Percentiles rank a stretch among this genome's conserved stretches.
Conservation (phyloP, 2,113 vertebrate species). For the Anser brachyrhynchus region DNA sequence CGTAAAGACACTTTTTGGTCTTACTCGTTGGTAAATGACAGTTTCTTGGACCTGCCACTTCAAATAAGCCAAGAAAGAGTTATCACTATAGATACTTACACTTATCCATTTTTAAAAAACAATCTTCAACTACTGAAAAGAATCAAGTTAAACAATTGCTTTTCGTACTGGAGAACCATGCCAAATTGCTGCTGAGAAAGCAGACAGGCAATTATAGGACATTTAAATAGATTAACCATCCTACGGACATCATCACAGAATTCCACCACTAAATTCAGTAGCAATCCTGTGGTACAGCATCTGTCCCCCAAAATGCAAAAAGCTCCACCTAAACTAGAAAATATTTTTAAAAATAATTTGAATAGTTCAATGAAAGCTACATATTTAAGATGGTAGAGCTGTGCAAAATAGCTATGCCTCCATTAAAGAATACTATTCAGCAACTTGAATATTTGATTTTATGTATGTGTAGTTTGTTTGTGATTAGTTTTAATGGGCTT, state of each 20-base stretch:
- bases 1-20: background rate
- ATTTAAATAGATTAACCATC: background rate
- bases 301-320: background rate
- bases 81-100: accelerated
- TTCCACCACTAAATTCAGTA: background rate
- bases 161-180: background rate
- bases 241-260: background rate
- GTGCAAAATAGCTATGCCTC: background rate
- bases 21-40: background rate
- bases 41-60: background rate
- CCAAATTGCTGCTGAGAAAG: background rate
- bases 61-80: background rate
- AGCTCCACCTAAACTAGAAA: background rate
- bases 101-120: background rate
- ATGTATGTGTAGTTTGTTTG: background rate
- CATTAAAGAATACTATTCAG: accelerated
- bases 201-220: background rate
- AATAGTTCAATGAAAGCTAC: background rate
- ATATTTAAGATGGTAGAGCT: background rate
- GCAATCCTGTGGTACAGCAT: background rate
- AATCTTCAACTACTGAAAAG: background rate
- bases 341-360: accelerated
- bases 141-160: background rate
- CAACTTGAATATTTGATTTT: background rate
- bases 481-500: background rate